phyloP scores from a whole-genome alignment of 2,888 invertebrate species.

The Margaritifera margaritifera region DNA sequence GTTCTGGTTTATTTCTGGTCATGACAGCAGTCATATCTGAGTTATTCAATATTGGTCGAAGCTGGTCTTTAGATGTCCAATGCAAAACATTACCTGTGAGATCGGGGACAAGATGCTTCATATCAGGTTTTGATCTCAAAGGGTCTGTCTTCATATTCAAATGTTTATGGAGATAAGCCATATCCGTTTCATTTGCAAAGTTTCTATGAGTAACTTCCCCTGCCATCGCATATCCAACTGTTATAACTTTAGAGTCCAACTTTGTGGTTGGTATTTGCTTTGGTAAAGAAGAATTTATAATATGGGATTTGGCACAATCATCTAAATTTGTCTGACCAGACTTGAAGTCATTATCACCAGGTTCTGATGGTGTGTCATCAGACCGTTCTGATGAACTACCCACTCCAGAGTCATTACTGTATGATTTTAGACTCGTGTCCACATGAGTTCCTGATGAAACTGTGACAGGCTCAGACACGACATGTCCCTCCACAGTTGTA shows the following conservation, averaged over 20 bases:
- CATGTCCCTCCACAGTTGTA: slow-evolving; percentile 44
- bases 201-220: slow-evolving; percentile 21
- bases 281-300: slow-evolving; percentile 15
- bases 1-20: slow-evolving; percentile 14
- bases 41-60: slow-evolving; percentile 20
- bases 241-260: slow-evolving; percentile 43
- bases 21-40: slow-evolving; percentile 18
- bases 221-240: slow-evolving; percentile 52
- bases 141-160: no score
- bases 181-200: slow-evolving; percentile 27
- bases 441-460: slow-evolving; percentile 41
- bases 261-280: slow-evolving; percentile 30
- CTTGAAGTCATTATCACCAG: slow-evolving; percentile 60
- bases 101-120: no score
- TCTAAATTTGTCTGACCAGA: slow-evolving; percentile 33
- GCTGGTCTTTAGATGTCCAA: slow-evolving; percentile 18
- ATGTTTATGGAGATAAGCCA: no score
- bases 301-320: slow-evolving; percentile 40
- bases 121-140: no score
- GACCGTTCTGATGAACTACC: slow-evolving; percentile 66
- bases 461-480: slow-evolving; percentile 45
- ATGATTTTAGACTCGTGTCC: slow-evolving; percentile 49
- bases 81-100: slow-evolving; percentile 3
- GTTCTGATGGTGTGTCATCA: slow-evolving; percentile 64
- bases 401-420: slow-evolving; percentile 66